phyloP scores from a whole-genome alignment of 2,888 invertebrate species.

The Linnaemya vulpina region DNA sequence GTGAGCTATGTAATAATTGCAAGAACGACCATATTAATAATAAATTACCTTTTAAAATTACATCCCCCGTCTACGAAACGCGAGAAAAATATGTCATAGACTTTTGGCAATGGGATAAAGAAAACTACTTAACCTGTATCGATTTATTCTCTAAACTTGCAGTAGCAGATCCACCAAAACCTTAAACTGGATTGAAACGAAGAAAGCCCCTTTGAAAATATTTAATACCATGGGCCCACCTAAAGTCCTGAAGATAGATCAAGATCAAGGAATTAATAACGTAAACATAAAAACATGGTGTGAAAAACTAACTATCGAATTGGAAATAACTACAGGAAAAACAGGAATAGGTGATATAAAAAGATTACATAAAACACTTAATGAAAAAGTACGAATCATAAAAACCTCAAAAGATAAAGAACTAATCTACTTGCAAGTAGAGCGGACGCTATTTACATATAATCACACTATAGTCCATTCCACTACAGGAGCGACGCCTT shows the following conservation, averaged over 20 bases:
- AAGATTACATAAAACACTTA: conserved; percentile 55
- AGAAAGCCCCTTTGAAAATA: conserved; percentile 45
- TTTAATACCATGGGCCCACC: conserved; percentile 59
- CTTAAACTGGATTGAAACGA: conserved; percentile 57
- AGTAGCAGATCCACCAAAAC: conserved; percentile 10
- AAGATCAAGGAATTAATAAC: conserved; percentile 40
- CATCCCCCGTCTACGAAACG: conserved; percentile 35
- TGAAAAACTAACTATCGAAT: conserved; percentile 24
- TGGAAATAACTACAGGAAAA: conserved; percentile 50
- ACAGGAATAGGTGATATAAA: conserved; percentile 21
- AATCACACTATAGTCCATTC: conserved; percentile 30
- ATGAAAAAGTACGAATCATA: conserved; percentile 61
- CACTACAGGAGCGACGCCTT: conserved; percentile 34
- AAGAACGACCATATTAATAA: too few species aligned
- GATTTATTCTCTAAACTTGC: conserved; percentile 62
- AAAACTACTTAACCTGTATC: conserved; percentile 65
- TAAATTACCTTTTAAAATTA: conserved; percentile 62
- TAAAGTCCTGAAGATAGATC: conserved; percentile 29
- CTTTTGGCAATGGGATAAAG: conserved; percentile 65
- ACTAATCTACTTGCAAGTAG: conserved; percentile 21
- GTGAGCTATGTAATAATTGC: conserved; percentile 67
- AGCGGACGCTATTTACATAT: conserved; percentile 44
- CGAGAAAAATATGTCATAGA: conserved; percentile 52
- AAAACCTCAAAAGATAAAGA: conserved; percentile 34
- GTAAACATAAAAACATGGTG: conserved; percentile 14